Percentiles rank a stretch among this genome's conserved stretches.
Conservation (phyloP, 2,888 invertebrate genomes). For the Arrhopalites spinosus region DNA sequence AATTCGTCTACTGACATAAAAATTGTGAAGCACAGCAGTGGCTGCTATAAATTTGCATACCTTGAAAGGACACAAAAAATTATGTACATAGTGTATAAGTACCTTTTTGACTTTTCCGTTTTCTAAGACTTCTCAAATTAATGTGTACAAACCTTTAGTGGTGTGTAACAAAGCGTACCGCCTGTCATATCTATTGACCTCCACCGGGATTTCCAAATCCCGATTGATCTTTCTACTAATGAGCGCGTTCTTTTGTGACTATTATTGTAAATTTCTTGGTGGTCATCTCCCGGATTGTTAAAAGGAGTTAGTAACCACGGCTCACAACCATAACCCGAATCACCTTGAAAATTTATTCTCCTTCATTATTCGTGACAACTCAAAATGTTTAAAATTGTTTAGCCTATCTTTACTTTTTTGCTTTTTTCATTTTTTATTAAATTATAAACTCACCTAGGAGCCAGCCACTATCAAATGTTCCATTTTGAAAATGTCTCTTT, state of each 20-base stretch:
- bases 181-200: slow-evolving; percentile 16
- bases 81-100: no score
- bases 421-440: neutral
- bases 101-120: no score
- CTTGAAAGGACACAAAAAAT: no score
- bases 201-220: slow-evolving; percentile 13
- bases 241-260: neutral
- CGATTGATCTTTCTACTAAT: slow-evolving; percentile 11
- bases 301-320: slow-evolving; percentile 15
- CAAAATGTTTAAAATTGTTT: no score
- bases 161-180: neutral
- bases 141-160: neutral
- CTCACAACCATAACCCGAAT: slow-evolving; percentile 13
- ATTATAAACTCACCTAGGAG: neutral
- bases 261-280: neutral
- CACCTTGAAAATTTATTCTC: neutral
- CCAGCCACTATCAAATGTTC: neutral
- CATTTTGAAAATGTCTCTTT: neutral
- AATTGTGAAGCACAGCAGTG: no score
- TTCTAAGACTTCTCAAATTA: no score
- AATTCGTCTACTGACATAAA: no score
- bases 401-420: neutral
- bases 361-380: neutral
- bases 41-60: no score
- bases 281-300: neutral